These are phyloP conservation scores for Leptopilina boulardi DNA, from an alignment of 1,140 invertebrate genomes.

Conservation along the genomic window DNA sequence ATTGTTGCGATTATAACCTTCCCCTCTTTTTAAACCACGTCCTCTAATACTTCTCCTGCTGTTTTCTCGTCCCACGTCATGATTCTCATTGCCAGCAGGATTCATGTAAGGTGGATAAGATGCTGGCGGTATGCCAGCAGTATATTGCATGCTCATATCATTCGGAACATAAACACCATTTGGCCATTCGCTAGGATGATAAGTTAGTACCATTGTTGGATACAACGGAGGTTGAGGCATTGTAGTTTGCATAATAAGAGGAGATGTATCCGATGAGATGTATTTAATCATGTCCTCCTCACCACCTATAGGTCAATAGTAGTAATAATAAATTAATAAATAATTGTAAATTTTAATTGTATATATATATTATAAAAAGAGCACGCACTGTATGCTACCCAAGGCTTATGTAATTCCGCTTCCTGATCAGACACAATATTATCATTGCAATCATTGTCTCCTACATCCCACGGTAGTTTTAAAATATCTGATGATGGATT, in stretches of 20 bases:
- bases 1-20: constrained; percentile 60
- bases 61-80: constrained; percentile 59
- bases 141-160: constrained; percentile 38
- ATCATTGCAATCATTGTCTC: constrained; percentile 56
- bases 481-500: constrained; percentile 59
- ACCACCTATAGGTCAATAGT: constrained; percentile 41
- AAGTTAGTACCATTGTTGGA: constrained; percentile 52
- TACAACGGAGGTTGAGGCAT: constrained; percentile 54
- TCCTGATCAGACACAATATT: constrained; percentile 45
- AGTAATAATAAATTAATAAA: background rate
- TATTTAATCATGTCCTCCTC: constrained; percentile 45
- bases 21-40: constrained; percentile 44
- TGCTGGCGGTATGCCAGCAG: constrained; percentile 35
- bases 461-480: constrained; percentile 71
- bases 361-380: background rate
- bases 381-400: constrained; percentile 65
- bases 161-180: constrained; percentile 52
- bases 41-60: constrained; percentile 58
- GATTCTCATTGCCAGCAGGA: constrained; percentile 52
- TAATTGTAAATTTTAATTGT: background rate
- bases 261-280: constrained; percentile 31
- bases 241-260: constrained; percentile 46
- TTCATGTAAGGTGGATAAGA: constrained; percentile 55
- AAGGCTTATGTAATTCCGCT: constrained; percentile 59
- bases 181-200: constrained; percentile 58